phyloP scores from a whole-genome alignment of 2,113 vertebrate genomes.

The Pipa parva region DNA sequence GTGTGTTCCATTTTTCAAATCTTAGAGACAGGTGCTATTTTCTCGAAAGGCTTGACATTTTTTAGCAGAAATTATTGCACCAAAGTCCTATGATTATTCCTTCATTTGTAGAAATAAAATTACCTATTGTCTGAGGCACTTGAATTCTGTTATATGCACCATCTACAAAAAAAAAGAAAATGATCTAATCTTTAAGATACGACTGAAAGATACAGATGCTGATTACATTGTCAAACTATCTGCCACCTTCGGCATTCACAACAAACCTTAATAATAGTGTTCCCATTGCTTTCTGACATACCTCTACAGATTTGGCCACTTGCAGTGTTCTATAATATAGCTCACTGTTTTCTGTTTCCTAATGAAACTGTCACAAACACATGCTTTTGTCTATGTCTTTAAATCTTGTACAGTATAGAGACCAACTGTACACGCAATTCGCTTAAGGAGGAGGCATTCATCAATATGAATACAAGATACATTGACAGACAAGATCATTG shows the following conservation, averaged over 20 bases:
- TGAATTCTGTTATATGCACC: conserved; percentile 53
- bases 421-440: too few relatives aligned
- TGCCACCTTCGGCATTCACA: conserved; percentile 65
- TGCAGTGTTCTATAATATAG: not conserved
- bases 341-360: not conserved
- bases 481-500: too few relatives aligned
- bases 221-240: conserved; percentile 64
- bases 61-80: conserved; percentile 67
- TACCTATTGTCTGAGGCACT: conserved; percentile 36
- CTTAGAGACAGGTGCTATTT: conserved; percentile 68
- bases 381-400: not conserved
- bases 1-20: conserved; percentile 61
- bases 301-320: conserved; percentile 54
- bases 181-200: conserved; percentile 75
- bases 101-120: conserved; percentile 13
- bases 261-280: conserved; percentile 62
- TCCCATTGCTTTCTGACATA: conserved; percentile 63
- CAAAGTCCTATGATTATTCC: conserved; percentile 57
- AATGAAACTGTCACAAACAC: not conserved
- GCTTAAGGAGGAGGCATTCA: too few relatives aligned
- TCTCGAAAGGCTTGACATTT: conserved; percentile 63
- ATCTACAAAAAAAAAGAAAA: conserved; percentile 72
- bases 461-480: too few relatives aligned
- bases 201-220: conserved; percentile 68
- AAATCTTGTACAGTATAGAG: too few relatives aligned